Conservation (phyloP, 2,888 invertebrate species). For the Heteromurus nitidus region DNA sequence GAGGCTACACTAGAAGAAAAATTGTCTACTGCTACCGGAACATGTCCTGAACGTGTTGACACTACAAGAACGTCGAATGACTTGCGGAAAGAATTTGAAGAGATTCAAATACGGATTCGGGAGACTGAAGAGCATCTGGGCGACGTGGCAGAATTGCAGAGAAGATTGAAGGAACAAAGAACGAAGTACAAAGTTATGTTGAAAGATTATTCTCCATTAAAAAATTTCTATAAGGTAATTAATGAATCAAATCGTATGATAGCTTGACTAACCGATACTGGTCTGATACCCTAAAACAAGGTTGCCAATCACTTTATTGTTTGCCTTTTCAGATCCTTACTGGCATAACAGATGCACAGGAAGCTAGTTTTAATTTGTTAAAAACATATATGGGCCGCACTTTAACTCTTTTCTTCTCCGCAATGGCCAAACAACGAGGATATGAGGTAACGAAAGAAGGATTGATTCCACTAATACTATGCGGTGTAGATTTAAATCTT, state of each 20-base stretch:
- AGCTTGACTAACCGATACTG: no score
- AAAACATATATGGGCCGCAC: constrained; percentile 27
- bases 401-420: constrained; percentile 34
- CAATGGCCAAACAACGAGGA: constrained; percentile 60
- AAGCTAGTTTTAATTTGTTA: constrained; percentile 9
- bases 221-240: constrained; percentile 36
- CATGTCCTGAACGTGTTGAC: constrained; percentile 22
- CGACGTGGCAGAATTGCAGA: constrained; percentile 28
- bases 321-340: background rate
- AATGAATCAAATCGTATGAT: background rate
- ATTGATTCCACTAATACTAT: no score
- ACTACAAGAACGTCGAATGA: constrained; percentile 24
- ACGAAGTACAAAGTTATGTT: constrained; percentile 8
- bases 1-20: constrained; percentile 24
- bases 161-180: background rate
- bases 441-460: constrained; percentile 66
- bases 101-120: constrained; percentile 30
- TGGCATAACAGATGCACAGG: background rate
- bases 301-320: no score
- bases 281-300: no score
- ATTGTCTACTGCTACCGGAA: constrained; percentile 7
- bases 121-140: constrained; percentile 54
- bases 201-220: constrained; percentile 28
- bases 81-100: constrained; percentile 50
- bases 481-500: no score